phyloP scores from a whole-genome alignment of 2,888 invertebrate species.

The Lordiphosa andalusiaca region DNA sequence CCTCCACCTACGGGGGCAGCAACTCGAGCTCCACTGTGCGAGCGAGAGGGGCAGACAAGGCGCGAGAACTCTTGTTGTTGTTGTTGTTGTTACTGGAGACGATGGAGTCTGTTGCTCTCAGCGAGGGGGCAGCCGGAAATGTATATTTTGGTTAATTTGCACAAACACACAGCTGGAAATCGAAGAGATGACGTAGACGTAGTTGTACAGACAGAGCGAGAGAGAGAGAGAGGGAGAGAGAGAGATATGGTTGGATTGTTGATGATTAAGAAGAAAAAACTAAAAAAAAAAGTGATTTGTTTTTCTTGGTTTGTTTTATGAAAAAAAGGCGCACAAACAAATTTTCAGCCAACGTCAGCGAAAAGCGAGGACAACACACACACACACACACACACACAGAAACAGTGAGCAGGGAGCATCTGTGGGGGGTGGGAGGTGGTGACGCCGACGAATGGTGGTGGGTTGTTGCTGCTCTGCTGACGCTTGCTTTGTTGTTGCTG shows the following conservation, averaged over 20 bases:
- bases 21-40: constrained; percentile 7
- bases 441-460: constrained; percentile 47
- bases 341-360: constrained; percentile 56
- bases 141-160: constrained; percentile 73
- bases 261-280: constrained; percentile 31
- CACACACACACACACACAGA: constrained; percentile 19
- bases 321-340: constrained; percentile 49
- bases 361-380: constrained; percentile 39
- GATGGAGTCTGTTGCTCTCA: constrained; percentile 20
- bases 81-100: constrained; percentile 25
- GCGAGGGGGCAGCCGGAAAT: constrained; percentile 54
- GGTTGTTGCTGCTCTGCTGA: constrained; percentile 30
- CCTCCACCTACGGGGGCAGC: constrained; percentile 5
- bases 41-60: not conserved
- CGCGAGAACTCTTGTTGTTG: constrained; percentile 26
- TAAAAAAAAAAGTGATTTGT: constrained; percentile 30
- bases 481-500: constrained; percentile 39
- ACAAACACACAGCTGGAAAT: constrained; percentile 70
- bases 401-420: constrained; percentile 23
- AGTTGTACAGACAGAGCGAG: constrained; percentile 34
- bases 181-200: constrained; percentile 63
- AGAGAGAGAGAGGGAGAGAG: constrained; percentile 43
- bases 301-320: constrained; percentile 10
- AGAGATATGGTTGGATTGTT: constrained; percentile 36
- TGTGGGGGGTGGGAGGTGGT: constrained; percentile 45